Evolutionary conservation across 2,113 vertebrate genomes (phyloP).

Genomic region (Ochotona princeps): DNA sequence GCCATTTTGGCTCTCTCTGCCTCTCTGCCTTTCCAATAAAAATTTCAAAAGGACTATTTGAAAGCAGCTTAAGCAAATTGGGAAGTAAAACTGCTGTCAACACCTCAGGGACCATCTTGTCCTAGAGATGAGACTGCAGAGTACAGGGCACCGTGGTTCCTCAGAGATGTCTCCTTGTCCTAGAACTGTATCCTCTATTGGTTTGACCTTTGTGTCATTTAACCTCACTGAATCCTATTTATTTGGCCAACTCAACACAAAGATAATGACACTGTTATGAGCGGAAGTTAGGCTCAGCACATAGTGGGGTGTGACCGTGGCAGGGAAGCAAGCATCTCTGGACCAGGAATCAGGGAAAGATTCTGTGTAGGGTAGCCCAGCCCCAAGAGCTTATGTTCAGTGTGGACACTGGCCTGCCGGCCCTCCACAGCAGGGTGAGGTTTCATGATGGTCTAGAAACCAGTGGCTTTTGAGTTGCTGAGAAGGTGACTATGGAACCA

Average conservation of each 20-base stretch:
- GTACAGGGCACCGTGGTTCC: rapidly evolving
- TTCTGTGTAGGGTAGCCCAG: not conserved
- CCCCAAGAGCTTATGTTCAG: not conserved
- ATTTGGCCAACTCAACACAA: conserved; percentile 30
- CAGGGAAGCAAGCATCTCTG: not conserved
- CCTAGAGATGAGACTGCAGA: not conserved
- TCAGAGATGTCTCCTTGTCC: not conserved
- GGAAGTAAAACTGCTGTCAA: conserved; percentile 20
- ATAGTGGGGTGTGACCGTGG: not conserved
- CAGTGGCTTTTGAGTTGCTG: not conserved
- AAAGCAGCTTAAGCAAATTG: not conserved
- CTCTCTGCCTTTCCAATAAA: too few species aligned
- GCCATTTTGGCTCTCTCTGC: too few species aligned
- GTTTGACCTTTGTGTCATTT: conserved; percentile 49
- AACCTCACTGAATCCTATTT: conserved; percentile 34
- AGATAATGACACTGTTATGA: not conserved
- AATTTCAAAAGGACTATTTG: not conserved
- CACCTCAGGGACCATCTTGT: not conserved
- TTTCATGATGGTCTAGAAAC: not conserved
- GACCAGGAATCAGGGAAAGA: not conserved
- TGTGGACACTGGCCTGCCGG: not conserved
- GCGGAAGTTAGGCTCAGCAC: not conserved
- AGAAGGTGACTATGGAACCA: not conserved
- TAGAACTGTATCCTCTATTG: not conserved
- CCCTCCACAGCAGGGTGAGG: not conserved